Evolutionary conservation across 1,140 invertebrate genomes (phyloP).

Genomic region (Centruroides sculpturatus): DNA sequence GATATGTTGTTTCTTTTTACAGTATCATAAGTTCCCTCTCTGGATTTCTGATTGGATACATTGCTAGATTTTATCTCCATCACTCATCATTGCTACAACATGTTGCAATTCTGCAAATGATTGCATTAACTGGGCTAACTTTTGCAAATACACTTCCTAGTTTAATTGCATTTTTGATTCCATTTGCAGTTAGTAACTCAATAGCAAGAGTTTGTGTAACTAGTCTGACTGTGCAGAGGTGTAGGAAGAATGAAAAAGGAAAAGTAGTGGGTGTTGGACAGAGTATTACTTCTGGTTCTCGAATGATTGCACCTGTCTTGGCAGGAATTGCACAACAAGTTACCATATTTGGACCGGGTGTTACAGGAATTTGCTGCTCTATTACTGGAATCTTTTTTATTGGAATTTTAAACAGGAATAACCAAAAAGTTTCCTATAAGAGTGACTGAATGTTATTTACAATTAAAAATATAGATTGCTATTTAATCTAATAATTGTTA

Average conservation of each 20-base stretch:
- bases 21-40: conserved; percentile 23
- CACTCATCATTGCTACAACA: conserved; percentile 22
- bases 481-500: too few relatives aligned
- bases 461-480: too few relatives aligned
- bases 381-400: background rate
- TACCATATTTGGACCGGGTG: background rate
- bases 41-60: conserved; percentile 25
- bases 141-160: conserved; percentile 16
- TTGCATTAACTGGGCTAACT: conserved; percentile 16
- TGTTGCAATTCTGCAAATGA: conserved; percentile 20
- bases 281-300: conserved; percentile 26
- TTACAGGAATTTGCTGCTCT: background rate
- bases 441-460: too few relatives aligned
- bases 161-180: conserved; percentile 21
- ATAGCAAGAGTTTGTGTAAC: conserved; percentile 24
- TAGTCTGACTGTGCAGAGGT: conserved; percentile 23
- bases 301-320: conserved; percentile 29
- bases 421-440: too few relatives aligned
- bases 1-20: conserved; percentile 30
- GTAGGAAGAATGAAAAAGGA: conserved; percentile 20
- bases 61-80: conserved; percentile 25
- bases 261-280: conserved; percentile 27
- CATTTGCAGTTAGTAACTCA: conserved; percentile 26
- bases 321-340: background rate
- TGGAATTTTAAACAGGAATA: background rate